These are phyloP conservation scores for Dicerorhinus sumatrensis DNA, from an alignment of 2,113 vertebrate species.

Conservation along the genomic window DNA sequence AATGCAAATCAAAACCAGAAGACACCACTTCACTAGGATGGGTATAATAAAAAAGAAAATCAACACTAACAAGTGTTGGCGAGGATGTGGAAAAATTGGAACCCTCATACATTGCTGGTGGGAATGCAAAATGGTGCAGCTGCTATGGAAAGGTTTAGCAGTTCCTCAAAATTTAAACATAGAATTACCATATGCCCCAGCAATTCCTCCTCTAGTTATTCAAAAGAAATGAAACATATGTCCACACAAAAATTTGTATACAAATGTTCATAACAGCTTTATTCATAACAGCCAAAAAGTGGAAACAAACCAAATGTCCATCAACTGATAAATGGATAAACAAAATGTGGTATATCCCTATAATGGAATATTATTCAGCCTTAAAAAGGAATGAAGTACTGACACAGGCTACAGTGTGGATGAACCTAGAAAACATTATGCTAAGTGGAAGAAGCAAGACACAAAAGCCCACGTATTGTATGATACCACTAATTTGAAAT, in stretches of 20 bases:
- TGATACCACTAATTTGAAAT: not conserved
- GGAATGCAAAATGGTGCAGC: not conserved
- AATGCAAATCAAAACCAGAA: not conserved
- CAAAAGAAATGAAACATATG: not conserved
- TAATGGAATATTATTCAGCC: not conserved
- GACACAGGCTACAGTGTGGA: not conserved
- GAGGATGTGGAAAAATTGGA: not conserved
- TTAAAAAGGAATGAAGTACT: not conserved
- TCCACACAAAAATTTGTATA: not conserved
- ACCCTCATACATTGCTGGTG: not conserved
- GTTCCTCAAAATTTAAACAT: not conserved
- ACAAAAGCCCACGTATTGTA: not conserved
- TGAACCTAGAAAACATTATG: not conserved
- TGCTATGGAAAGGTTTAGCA: not conserved
- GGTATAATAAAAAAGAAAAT: not conserved
- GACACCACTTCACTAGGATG: not conserved
- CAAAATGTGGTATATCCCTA: not conserved
- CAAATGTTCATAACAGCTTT: not conserved
- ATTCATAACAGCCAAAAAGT: not conserved
- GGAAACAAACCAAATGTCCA: not conserved
- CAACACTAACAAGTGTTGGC: not conserved
- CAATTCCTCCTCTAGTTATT: not conserved
- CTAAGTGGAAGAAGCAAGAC: not conserved
- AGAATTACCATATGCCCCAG: not conserved
- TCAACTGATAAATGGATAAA: not conserved